Evolutionary conservation across 92 coral and sea anemone species (phyloP).

Genomic region (Micromussa lordhowensis): DNA sequence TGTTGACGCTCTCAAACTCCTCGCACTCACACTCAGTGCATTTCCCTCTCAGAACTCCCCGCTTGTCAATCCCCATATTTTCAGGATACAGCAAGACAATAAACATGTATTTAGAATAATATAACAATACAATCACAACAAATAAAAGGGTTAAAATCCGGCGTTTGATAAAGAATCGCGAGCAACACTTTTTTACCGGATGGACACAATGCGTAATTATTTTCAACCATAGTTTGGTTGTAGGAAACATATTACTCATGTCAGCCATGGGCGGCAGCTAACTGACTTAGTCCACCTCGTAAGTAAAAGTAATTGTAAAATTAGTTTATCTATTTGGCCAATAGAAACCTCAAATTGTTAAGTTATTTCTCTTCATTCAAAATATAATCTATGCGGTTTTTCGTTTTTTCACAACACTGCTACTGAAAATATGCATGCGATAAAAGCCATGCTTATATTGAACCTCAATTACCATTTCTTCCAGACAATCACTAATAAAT

Average conservation of each 20-base stretch:
- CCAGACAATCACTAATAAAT: slow-evolving; percentile 12
- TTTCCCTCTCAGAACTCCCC: slow-evolving; percentile 37
- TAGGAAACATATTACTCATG: slow-evolving; percentile 12
- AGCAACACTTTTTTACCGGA: slow-evolving; percentile 12
- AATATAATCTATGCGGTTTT: background rate
- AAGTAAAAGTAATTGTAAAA: background rate
- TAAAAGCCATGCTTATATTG: slow-evolving; percentile 20
- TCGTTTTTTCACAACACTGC: slow-evolving; percentile 9
- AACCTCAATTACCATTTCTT: slow-evolving; percentile 10
- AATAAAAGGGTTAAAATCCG: slow-evolving; percentile 18
- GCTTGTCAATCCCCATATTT: slow-evolving; percentile 36
- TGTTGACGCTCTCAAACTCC: slow-evolving; percentile 37
- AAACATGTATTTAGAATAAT: slow-evolving; percentile 9
- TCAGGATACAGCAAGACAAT: slow-evolving; percentile 25
- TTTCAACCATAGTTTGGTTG: slow-evolving; percentile 8
- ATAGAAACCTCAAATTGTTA: too few relatives aligned
- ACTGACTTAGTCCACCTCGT: background rate
- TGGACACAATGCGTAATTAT: slow-evolving; percentile 7
- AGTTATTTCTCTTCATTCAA: slow-evolving; percentile 7
- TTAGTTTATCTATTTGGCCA: background rate
- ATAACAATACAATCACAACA: slow-evolving; percentile 15
- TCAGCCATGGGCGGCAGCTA: slow-evolving; percentile 3
- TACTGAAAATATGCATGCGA: too few relatives aligned
- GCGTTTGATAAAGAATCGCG: background rate
- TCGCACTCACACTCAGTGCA: slow-evolving; percentile 42